Percentiles rank a stretch among this genome's conserved stretches.
Conservation (phyloP, 2,888 invertebrate genomes). For the Tuta absoluta region DNA sequence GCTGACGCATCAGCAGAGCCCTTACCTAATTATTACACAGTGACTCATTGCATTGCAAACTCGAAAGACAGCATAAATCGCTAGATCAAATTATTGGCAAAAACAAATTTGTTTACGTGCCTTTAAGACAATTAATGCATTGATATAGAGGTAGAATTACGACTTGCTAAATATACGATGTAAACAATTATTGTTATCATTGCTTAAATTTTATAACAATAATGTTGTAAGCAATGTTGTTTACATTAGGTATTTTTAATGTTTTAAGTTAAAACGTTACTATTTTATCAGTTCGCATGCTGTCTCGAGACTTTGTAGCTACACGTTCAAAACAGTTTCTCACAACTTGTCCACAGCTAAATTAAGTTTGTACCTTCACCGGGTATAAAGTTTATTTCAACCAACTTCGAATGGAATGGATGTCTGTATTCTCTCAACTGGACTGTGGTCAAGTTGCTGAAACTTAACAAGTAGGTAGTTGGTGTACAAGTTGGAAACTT, state of each 20-base stretch:
- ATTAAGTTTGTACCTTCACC: background rate
- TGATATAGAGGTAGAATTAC: background rate
- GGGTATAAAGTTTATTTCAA: background rate
- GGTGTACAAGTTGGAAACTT: conserved; percentile 64
- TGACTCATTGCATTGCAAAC: background rate
- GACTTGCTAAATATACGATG: background rate
- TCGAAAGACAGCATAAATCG: background rate
- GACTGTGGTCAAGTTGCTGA: background rate
- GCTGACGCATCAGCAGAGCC: conserved; percentile 2
- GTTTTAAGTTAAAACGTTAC: conserved; percentile 13
- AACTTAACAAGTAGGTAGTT: background rate
- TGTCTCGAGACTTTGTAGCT: background rate
- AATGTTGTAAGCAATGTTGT: conserved; percentile 7
- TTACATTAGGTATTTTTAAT: conserved; percentile 14
- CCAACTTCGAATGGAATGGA: background rate
- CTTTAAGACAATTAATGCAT: conserved; percentile 1
- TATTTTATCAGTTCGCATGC: background rate
- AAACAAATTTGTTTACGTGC: conserved; percentile 28
- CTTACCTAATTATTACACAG: background rate
- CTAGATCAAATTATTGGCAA: conserved; percentile 25
- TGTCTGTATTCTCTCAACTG: background rate
- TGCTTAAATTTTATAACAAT: background rate
- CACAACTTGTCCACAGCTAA: background rate
- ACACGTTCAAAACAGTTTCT: background rate
- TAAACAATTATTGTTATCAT: background rate